Evolutionary conservation across 2,888 invertebrate genomes (phyloP), one percentile per base, ranked within the genome.

Genomic region (Cheilosia pagana): DNA sequence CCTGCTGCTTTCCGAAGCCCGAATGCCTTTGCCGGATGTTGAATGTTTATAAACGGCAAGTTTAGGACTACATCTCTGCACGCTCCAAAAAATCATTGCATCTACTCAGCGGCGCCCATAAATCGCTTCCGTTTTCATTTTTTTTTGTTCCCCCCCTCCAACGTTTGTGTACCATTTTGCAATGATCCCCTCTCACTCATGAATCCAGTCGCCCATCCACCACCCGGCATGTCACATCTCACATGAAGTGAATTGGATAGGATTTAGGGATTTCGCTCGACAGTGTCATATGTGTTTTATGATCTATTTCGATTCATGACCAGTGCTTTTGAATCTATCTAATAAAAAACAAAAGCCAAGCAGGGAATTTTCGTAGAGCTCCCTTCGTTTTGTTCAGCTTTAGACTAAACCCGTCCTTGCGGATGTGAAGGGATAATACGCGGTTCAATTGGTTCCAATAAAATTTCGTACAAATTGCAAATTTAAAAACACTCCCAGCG

Each of bases 241-340:
- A 62, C 6, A 31, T 25, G 25, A 14, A 39, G 21, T n/a, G 50
- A 21, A 43, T 45, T 21, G 50, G n/a, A 55, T 14, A 21, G 63
- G 59, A 71, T 67, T 77, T 76, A 16, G 19, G 71, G 82, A 65
- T 75, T 77, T 41, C 53, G 48, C 53, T 72, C 55, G 59, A 19
- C 70, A 72, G 67, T 82, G 62, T 52, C 52, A 52, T 67, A 48
- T 77, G 60, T 68, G 35, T 68, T 72, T 77, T 77, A 82, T 82
- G 82, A 77, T 77, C 62, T 77, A 77, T 77, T 77, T 77, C 59
- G 50, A 57, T 82, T 76, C 70, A 81, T 65, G 68, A 50, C 81
- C 75, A 65, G 57, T 53, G 65, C 63, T 57, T 63, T 53, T 14
- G 48, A 67, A 67, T 76, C 50, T 59, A 53, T 45, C 53, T 53